Percentiles rank a stretch among this genome's conserved stretches.
Evolutionary conservation across 2,113 vertebrate species (phyloP).

Genomic region (Isurus oxyrinchus): DNA sequence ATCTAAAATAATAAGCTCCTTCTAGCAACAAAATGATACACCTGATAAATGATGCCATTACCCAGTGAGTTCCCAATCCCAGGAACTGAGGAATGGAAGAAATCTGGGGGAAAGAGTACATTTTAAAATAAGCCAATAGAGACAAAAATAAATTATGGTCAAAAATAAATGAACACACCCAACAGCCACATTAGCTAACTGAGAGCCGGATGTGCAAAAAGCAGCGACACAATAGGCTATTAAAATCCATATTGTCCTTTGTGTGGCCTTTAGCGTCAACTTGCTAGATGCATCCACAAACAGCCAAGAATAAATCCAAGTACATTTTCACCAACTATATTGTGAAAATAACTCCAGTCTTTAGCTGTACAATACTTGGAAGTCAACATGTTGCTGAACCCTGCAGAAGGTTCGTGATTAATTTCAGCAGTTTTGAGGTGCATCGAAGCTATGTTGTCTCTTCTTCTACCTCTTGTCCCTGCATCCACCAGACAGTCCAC

Average conservation of each 20-base stretch:
- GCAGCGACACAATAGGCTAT: not conserved
- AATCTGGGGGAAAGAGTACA: not conserved
- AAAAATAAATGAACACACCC: not conserved
- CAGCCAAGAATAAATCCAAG: no score
- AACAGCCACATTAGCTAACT: not conserved
- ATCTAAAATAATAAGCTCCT: not conserved
- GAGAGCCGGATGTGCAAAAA: not conserved
- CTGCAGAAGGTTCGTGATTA: not conserved
- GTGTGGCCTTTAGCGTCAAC: not conserved
- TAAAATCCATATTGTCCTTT: not conserved
- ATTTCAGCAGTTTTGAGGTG: no score
- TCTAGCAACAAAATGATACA: not conserved
- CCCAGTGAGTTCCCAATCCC: not conserved
- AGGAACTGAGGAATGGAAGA: not conserved
- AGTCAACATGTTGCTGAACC: not conserved
- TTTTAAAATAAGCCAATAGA: not conserved
- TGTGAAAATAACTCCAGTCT: not conserved
- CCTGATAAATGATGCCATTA: not conserved
- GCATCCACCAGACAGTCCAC: no score
- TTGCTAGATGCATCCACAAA: not conserved
- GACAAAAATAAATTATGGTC: not conserved
- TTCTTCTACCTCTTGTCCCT: not conserved
- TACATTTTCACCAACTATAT: not conserved
- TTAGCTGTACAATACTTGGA: not conserved
- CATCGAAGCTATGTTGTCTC: no score